A percentile compares a stretch with the other conserved stretches of the same genome.
Conservation (phyloP, 2,888 invertebrate genomes). For the Augiades crinisus region DNA sequence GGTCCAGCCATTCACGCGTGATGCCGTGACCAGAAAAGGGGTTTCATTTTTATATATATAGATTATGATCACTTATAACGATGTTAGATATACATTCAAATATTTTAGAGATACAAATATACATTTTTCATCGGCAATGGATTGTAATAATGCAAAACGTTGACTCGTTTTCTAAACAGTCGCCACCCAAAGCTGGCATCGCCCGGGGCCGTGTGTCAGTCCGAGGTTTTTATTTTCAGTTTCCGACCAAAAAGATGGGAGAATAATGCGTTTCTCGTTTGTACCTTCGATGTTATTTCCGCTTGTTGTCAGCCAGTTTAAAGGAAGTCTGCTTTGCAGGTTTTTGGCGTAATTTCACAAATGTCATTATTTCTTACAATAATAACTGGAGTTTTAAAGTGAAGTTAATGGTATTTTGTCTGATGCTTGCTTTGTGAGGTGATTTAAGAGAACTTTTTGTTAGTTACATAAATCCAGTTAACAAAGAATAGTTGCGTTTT, state of each 20-base stretch:
- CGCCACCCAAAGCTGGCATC: slow-evolving; percentile 9
- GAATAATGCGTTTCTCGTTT: slow-evolving; percentile 26
- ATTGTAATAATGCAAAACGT: not conserved
- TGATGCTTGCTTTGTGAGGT: not conserved
- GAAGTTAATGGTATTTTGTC: slow-evolving; percentile 13
- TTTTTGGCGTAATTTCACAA: slow-evolving; percentile 22
- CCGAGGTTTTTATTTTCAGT: slow-evolving; percentile 26
- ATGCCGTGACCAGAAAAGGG: too few species aligned
- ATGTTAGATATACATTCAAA: too few species aligned
- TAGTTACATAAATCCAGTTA: too few species aligned
- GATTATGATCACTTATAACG: too few species aligned
- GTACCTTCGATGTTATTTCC: slow-evolving; percentile 25
- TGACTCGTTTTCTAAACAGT: not conserved
- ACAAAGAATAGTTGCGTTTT: too few species aligned
- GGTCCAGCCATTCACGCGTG: too few species aligned
- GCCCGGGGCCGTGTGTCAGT: slow-evolving; percentile 20
- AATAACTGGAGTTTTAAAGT: slow-evolving; percentile 13
- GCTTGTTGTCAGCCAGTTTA: slow-evolving; percentile 24
- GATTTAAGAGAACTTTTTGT: not conserved
- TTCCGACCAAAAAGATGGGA: slow-evolving; percentile 22
- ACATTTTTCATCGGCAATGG: slow-evolving; percentile 7
- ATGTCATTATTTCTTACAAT: slow-evolving; percentile 16
- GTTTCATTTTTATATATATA: too few species aligned
- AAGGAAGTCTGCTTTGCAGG: slow-evolving; percentile 25
- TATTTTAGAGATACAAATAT: too few species aligned